A percentile compares a stretch with the other conserved stretches of the same genome.
Conservation (phyloP, 2,797 vertebrate genomes). For the Peromyscus attwateri region DNA sequence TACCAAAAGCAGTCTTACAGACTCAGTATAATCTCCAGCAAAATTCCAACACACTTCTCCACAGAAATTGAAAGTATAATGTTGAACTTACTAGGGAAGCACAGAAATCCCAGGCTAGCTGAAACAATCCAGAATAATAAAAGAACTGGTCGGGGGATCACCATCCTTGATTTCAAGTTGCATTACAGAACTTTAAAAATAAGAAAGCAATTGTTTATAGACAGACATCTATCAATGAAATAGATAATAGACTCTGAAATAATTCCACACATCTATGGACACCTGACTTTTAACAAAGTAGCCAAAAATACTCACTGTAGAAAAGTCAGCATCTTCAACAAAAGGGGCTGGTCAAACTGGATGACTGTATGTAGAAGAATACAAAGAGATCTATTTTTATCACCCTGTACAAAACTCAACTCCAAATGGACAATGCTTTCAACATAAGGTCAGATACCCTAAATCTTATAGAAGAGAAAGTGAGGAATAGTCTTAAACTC, state of each 20-base stretch:
- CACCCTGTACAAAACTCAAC: neutral
- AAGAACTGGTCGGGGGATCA: neutral
- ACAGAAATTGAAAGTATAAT: neutral
- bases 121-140: neutral
- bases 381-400: neutral
- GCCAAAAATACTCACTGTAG: neutral
- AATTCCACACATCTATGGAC: neutral
- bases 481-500: neutral
- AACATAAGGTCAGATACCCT: neutral
- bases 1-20: neutral
- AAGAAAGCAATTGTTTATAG: neutral
- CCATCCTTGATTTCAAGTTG: neutral
- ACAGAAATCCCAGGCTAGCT: neutral
- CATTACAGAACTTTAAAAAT: neutral
- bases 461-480: neutral
- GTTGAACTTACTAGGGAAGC: neutral
- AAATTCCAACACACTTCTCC: neutral
- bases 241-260: neutral
- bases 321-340: neutral
- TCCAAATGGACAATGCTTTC: neutral
- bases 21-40: neutral
- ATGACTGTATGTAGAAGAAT: neutral
- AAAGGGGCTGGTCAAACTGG: neutral
- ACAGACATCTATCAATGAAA: neutral
- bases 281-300: neutral